A percentile compares a stretch with the other conserved stretches of the same genome.
Evolutionary conservation across 2,888 invertebrate species (phyloP).

Genomic region (Xestia xanthographa): DNA sequence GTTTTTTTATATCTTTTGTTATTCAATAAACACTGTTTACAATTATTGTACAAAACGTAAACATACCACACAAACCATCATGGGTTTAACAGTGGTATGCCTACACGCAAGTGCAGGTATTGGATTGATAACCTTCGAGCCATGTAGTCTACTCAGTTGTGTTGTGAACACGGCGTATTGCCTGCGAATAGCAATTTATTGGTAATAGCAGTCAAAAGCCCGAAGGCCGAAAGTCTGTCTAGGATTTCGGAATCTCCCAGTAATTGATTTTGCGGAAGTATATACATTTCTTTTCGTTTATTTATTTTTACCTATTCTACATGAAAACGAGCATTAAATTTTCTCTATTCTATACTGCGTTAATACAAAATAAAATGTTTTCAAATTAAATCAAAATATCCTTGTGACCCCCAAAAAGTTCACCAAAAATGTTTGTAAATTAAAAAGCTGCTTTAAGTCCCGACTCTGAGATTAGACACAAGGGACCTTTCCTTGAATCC

Average conservation of each 20-base stretch:
- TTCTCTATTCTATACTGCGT: neutral
- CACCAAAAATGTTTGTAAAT: conserved; percentile 59
- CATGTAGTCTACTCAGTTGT: conserved; percentile 18
- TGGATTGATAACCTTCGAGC: neutral
- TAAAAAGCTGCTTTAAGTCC: conserved; percentile 64
- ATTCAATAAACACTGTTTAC: too few relatives aligned
- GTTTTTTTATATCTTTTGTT: too few relatives aligned
- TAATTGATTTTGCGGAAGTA: conserved; percentile 42
- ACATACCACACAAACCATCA: too few relatives aligned
- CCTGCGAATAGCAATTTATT: conserved; percentile 30
- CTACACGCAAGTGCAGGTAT: neutral
- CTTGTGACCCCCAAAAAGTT: conserved; percentile 22
- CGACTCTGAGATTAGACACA: conserved; percentile 64
- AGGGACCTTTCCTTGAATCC: conserved; percentile 62
- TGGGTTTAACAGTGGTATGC: too few relatives aligned
- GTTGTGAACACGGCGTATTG: conserved; percentile 9
- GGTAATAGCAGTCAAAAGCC: conserved; percentile 27
- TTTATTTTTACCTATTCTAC: neutral
- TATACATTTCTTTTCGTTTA: neutral
- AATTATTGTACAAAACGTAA: too few relatives aligned
- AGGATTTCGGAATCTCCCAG: conserved; percentile 39
- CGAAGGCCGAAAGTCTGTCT: conserved; percentile 45
- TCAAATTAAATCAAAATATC: conserved; percentile 16
- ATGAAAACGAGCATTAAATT: neutral
- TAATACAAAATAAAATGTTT: neutral